Conservation (phyloP, 64 coral and sea anemone species). For the Stichodactyla helianthus region DNA sequence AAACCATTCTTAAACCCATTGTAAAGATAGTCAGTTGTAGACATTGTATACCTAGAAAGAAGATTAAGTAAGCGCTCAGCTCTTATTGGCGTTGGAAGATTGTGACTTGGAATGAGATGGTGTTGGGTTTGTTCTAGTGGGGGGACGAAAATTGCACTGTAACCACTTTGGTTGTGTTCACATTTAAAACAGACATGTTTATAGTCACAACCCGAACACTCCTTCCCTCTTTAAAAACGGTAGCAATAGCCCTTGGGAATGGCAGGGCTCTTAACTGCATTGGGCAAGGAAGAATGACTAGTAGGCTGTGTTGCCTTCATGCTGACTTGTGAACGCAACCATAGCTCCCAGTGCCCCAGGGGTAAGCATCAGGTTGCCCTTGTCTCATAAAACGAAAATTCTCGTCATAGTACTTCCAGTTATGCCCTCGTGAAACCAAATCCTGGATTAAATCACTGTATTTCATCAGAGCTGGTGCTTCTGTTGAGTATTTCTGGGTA, state of each 20-base stretch:
- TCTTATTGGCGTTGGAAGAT: background rate
- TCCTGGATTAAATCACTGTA: slow-evolving; percentile 33
- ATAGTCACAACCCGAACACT: background rate
- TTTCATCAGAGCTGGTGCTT: slow-evolving; percentile 48
- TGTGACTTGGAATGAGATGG: background rate
- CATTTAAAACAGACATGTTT: slow-evolving; percentile 27
- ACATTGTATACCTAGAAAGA: background rate
- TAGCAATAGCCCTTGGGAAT: slow-evolving; percentile 24
- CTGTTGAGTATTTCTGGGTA: slow-evolving; percentile 8
- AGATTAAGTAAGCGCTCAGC: background rate
- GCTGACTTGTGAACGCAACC: background rate
- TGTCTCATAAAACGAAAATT: slow-evolving; percentile 27
- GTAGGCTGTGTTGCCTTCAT: background rate
- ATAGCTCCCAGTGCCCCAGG: background rate
- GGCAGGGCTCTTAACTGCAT: background rate
- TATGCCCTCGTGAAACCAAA: slow-evolving; percentile 10
- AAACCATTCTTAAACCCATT: background rate
- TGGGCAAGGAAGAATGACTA: background rate
- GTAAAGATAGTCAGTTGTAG: background rate
- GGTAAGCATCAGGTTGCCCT: background rate
- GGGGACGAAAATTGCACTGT: slow-evolving; percentile 27
- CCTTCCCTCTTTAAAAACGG: background rate
- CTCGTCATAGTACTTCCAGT: slow-evolving; percentile 30
- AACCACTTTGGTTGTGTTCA: background rate
- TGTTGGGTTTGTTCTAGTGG: background rate